A percentile compares a stretch with the other conserved stretches of the same genome.
phyloP scores from a whole-genome alignment of 2,888 invertebrate genomes.

The Phalera bucephala region DNA sequence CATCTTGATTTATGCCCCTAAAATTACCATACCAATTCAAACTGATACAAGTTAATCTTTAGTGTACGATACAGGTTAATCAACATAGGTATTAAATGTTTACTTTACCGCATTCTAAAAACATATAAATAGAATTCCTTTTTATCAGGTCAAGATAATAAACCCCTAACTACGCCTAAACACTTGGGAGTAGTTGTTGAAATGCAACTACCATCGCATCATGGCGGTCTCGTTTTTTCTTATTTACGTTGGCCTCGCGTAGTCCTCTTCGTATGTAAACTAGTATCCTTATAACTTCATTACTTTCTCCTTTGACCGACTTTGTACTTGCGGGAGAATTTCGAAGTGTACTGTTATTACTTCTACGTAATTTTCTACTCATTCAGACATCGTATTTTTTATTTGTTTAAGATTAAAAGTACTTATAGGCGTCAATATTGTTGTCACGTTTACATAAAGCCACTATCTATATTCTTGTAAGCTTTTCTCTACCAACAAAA shows the following conservation, averaged over 20 bases:
- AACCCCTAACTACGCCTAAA: constrained; percentile 15
- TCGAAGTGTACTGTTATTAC: constrained; percentile 19
- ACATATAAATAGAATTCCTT: constrained; percentile 21
- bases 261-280: constrained; percentile 20
- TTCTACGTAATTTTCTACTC: too few relatives aligned
- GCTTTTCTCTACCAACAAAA: too few relatives aligned
- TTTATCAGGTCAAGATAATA: constrained; percentile 33
- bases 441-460: too few relatives aligned
- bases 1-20: too few relatives aligned
- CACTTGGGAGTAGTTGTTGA: constrained; percentile 2
- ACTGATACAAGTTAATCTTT: too few relatives aligned
- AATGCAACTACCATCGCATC: constrained; percentile 9
- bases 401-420: too few relatives aligned
- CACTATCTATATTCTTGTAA: too few relatives aligned
- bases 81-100: constrained; percentile 18
- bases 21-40: too few relatives aligned
- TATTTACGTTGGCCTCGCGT: neutral
- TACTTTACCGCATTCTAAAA: constrained; percentile 25
- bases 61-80: neutral
- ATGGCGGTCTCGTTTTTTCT: constrained; percentile 5
- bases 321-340: constrained; percentile 19
- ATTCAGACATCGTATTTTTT: too few relatives aligned
- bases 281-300: constrained; percentile 34
- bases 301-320: constrained; percentile 34
- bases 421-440: too few relatives aligned